These are phyloP conservation scores for Cliona cf. orientalis DNA, from an alignment of 37 sponge, comb jelly and placozoan species.

Conservation along the genomic window DNA sequence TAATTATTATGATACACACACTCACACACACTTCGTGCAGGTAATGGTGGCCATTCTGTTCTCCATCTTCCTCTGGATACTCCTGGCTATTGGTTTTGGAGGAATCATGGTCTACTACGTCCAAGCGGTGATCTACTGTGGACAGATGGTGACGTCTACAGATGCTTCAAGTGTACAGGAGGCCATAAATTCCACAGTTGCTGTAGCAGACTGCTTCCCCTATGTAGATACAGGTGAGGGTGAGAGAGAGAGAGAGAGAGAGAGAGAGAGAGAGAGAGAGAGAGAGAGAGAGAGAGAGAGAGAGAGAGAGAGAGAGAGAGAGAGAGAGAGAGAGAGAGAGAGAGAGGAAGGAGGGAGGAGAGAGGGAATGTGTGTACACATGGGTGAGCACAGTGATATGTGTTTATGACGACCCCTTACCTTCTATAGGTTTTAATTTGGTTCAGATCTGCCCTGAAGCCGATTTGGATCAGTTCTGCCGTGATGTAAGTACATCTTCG, in stretches of 20 bases:
- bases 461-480: conserved; percentile 33
- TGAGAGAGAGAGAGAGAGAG: background rate
- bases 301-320: conserved; percentile 7
- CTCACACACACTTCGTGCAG: conserved; percentile 13
- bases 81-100: conserved; percentile 28
- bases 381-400: too few relatives aligned
- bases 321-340: background rate
- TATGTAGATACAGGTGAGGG: conserved; percentile 26
- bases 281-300: background rate
- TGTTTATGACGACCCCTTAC: too few relatives aligned
- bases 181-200: too few relatives aligned
- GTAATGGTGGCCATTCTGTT: conserved; percentile 21
- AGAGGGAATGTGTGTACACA: background rate
- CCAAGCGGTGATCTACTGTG: conserved; percentile 18
- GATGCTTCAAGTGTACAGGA: background rate
- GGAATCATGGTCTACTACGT: conserved; percentile 45
- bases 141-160: background rate
- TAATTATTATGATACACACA: too few relatives aligned
- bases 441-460: conserved; percentile 35
- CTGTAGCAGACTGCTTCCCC: conserved; percentile 17
- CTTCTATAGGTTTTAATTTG: conserved; percentile 27
- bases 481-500: conserved; percentile 53
- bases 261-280: background rate
- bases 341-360: background rate
- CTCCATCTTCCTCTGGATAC: conserved; percentile 48